Evolutionary conservation across 2,797 vertebrate genomes (phyloP), one percentile per base, ranked within the genome.

Genomic region (Sebastes flavidus): DNA sequence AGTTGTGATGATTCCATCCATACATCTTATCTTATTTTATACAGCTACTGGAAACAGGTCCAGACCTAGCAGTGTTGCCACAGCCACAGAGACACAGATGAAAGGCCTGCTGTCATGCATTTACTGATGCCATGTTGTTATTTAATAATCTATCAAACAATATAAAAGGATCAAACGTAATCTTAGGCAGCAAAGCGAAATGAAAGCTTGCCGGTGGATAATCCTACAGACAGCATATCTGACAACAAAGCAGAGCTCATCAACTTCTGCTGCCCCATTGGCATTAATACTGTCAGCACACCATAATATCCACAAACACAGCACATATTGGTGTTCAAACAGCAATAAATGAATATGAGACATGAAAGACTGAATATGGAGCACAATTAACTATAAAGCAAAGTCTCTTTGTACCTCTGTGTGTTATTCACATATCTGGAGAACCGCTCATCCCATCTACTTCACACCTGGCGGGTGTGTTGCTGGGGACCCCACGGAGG

Each of bases 101-200:
- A 65, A 18, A 29, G 24, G 18, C 60, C 46, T 54, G 72, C 49
- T 75, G 36, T 38, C 62, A n/a, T 42, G 25, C 55, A 60, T 34
- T 60, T 36, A 22, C 58, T 54, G 42, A 46, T 46, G 30, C 32
- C 32, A 55, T 30, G 66, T 22, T 55, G 27, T 34, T 60, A 25
- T 68, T 76, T 61, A 60, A 67, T 25, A 46, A 68, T 60, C 11
- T 61, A 27, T 68, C 25, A 36, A 62, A 62, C 30, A 38, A 16
- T 70, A 38, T 62, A 22, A 70, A 24, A 69, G 46, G 65, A 62
- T 70, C 58, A 69, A 62, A 55, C 34, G 18, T 77, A 77, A 70
- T 70, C 66, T 70, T 18, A 2, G 30, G 2, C 12, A 18, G 46
- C 30, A 55, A 62, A 55, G 66, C 13, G 55, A 70, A 77, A 70